Base-by-base conservation (phyloP, 2,888 invertebrate genomes). In the Morpho achilles region DNA sequence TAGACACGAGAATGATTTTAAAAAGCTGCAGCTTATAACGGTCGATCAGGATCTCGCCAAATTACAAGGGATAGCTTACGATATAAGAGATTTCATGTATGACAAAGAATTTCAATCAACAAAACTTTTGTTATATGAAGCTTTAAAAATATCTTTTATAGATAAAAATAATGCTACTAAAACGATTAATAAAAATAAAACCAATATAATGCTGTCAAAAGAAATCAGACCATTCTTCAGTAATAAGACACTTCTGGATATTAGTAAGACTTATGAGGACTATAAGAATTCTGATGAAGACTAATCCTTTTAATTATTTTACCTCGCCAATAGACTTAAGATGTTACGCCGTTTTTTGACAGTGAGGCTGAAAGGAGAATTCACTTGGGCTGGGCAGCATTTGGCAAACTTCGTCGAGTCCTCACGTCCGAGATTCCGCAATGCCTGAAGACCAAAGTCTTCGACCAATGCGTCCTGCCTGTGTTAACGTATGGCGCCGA, bases 41-140 rank as follows among this genome's bases (percentile, higher is more conserved):
- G 50, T 74, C 9, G 87, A 87, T 51, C 59, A 48, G 1, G 42
- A 62, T 5, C 59, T 87, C 3, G 60, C 69, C 0, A 70, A 58
- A 6, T 22, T 85, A n/a, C 58, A 48, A 8, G 87, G 84, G 1
- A 58, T 44, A 0, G 53, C 79, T 0, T 75, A 71, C n/a, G 87
- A 87, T 53, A 70, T 85, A 3, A 75, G 87, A 65, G 83, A 87
- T 58, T 79, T 67, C 44, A 51, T 85, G 0, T 65, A 67, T 22
- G 45, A 65, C 2, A 73, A 76, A 0, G 43, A 22, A 2, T 74
- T 68, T 60, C 74, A 67, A 10, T 40, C 56, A 1, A 65, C 69
- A 32, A 87, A 87, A 64, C 22, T 16, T 0, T 47, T 52, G 3
- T 59, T 80, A 49, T 81, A 79, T 56, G 52, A 56, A 50, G 53